phyloP scores from a whole-genome alignment of 1,140 invertebrate genomes.

The Zaprionus lachaisei region DNA sequence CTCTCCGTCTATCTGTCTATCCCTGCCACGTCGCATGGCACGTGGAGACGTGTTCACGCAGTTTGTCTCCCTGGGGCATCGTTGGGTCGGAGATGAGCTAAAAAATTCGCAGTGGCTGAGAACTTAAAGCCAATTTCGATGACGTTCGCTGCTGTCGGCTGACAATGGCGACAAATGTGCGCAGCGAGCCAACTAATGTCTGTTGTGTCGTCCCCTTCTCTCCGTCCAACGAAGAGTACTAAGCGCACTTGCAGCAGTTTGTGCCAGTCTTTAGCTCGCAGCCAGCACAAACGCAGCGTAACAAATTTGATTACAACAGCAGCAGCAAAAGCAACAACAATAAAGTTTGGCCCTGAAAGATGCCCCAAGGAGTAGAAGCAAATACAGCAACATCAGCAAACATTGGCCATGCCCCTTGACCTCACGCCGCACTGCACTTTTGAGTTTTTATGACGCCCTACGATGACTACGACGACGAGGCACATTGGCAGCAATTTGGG shows the following conservation, averaged over 20 bases:
- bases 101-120: background rate
- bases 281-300: slow-evolving; percentile 58
- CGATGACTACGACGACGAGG: slow-evolving; percentile 22
- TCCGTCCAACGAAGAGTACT: background rate
- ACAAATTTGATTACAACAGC: slow-evolving; percentile 77
- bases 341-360: slow-evolving; percentile 28
- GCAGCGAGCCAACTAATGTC: slow-evolving; percentile 57
- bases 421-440: slow-evolving; percentile 54
- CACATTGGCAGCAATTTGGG: slow-evolving; percentile 17
- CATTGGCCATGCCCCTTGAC: slow-evolving; percentile 25
- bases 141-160: slow-evolving; percentile 30
- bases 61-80: slow-evolving; percentile 37
- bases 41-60: slow-evolving; percentile 15
- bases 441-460: slow-evolving; percentile 45
- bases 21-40: background rate
- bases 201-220: background rate
- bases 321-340: slow-evolving; percentile 35
- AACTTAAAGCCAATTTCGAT: slow-evolving; percentile 51
- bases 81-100: slow-evolving; percentile 4
- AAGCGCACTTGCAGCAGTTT: slow-evolving; percentile 36
- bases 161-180: slow-evolving; percentile 67
- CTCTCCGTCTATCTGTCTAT: background rate
- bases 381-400: slow-evolving; percentile 69
- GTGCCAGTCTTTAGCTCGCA: slow-evolving; percentile 16
- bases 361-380: slow-evolving; percentile 55